Percentiles rank a stretch among this genome's conserved stretches.
Conservation (phyloP, 2,113 vertebrate species). For the Progne subis region DNA sequence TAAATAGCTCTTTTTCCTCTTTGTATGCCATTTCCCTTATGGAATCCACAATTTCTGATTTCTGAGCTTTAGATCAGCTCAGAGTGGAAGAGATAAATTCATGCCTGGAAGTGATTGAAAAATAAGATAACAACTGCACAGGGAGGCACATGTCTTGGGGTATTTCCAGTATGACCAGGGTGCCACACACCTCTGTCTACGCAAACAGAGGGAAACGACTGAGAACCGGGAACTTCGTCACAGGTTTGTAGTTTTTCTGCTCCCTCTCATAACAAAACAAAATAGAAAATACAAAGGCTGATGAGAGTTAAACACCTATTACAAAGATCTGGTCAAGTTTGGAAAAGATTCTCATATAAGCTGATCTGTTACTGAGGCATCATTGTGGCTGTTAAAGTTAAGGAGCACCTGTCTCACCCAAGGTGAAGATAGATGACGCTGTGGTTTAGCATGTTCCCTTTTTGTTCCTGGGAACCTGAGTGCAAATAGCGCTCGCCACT, state of each 20-base stretch:
- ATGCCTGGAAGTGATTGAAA: not conserved
- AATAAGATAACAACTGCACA: not conserved
- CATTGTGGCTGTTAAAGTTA: not conserved
- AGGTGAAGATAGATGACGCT: not conserved
- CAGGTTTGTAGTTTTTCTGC: not conserved
- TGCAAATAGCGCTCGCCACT: not conserved
- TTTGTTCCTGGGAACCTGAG: not conserved
- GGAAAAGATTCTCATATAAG: not conserved
- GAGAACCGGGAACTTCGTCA: accelerated
- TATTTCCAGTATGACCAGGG: not conserved
- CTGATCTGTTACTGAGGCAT: not conserved
- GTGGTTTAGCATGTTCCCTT: not conserved
- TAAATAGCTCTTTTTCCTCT: constrained; percentile 43
- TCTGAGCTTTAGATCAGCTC: not conserved
- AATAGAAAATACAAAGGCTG: not conserved
- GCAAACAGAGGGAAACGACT: not conserved
- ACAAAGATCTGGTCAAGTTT: not conserved
- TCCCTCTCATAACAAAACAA: not conserved
- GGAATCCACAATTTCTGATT: not conserved
- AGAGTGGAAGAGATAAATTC: not conserved
- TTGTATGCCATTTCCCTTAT: not conserved
- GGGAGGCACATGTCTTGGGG: not conserved
- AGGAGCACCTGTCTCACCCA: not conserved
- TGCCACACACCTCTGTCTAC: not conserved
- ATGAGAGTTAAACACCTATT: not conserved